Conservation (phyloP, 1,140 invertebrate genomes). For the Liolophura sinensis region DNA sequence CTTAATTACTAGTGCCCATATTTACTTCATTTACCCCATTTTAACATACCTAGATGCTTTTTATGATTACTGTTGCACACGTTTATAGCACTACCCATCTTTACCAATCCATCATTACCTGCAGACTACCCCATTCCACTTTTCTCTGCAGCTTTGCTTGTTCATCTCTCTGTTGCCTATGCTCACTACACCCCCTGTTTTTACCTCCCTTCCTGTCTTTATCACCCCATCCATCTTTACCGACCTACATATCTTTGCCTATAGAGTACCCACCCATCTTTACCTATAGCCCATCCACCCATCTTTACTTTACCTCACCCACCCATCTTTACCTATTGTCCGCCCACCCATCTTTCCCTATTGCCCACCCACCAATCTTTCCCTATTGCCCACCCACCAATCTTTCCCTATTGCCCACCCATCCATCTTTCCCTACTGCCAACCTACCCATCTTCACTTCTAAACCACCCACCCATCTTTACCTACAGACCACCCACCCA, state of each 20-base stretch:
- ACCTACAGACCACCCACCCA: neutral
- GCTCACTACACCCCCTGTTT: neutral
- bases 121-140: too few species aligned
- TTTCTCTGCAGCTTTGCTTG: too few species aligned
- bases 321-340: neutral
- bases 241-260: slow-evolving; percentile 1
- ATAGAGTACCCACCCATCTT: neutral
- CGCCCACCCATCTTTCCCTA: slow-evolving; percentile 39
- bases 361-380: slow-evolving; percentile 1
- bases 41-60: too few species aligned
- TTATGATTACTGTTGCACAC: too few species aligned
- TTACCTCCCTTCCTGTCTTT: neutral
- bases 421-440: neutral
- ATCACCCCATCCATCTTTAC: slow-evolving; percentile 43
- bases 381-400: neutral
- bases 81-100: too few species aligned
- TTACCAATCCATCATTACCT: too few species aligned
- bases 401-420: neutral
- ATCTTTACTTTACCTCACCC: neutral
- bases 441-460: neutral
- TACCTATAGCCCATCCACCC: neutral
- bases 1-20: too few species aligned
- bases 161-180: neutral
- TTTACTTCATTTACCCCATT: too few species aligned
- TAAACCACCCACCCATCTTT: neutral